These are phyloP conservation scores for Leiothrix lutea DNA, from an alignment of 2,113 vertebrate species.

Conservation along the genomic window DNA sequence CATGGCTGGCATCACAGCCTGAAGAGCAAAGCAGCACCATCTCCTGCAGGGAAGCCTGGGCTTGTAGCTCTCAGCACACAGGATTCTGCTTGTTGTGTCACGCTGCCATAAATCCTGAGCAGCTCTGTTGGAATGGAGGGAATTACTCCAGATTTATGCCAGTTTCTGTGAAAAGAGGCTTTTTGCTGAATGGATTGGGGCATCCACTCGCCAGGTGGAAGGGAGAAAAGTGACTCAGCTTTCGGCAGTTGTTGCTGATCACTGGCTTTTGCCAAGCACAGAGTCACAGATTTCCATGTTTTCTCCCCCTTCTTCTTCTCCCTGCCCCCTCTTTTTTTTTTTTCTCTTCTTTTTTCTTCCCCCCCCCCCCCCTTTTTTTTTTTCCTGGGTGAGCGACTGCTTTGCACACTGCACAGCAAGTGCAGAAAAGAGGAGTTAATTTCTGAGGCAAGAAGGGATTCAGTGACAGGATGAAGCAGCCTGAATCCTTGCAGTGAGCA, in stretches of 20 bases:
- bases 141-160: constrained; percentile 42
- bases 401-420: not conserved
- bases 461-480: not conserved
- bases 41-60: not conserved
- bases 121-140: not conserved
- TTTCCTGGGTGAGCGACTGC: not conserved
- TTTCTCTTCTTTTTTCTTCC: too few species aligned
- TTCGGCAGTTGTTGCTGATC: not conserved
- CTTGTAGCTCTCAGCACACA: not conserved
- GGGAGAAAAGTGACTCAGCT: constrained; percentile 53
- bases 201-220: constrained; percentile 42
- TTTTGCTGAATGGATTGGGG: constrained; percentile 31
- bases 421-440: not conserved
- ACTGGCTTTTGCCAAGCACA: not conserved
- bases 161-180: constrained; percentile 14
- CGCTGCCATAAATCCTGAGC: not conserved
- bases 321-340: too few species aligned
- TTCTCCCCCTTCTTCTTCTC: not conserved
- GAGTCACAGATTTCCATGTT: not conserved
- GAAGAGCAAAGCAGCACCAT: not conserved
- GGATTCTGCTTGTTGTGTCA: not conserved
- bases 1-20: fast-evolving
- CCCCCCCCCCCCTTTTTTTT: not conserved
- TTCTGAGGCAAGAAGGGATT: not conserved
- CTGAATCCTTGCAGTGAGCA: not conserved